Evolutionary conservation across 2,888 invertebrate genomes (phyloP).

Genomic region (Branchipolynoe longqiensis): DNA sequence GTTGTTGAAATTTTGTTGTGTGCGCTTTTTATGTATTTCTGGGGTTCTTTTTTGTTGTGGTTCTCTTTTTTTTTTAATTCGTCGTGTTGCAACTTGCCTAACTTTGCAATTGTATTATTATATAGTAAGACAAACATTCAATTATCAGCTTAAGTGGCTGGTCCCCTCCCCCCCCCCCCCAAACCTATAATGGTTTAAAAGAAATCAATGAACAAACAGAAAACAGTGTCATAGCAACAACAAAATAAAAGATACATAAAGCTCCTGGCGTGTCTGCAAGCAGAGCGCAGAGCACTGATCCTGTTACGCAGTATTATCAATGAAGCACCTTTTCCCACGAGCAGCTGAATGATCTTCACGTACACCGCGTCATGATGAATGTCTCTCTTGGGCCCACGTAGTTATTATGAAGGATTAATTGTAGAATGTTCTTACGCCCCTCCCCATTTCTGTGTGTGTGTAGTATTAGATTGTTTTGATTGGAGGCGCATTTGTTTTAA

Average conservation of each 20-base stretch:
- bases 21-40: slow-evolving; percentile 53
- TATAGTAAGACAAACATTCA: slow-evolving; percentile 7
- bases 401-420: slow-evolving; percentile 11
- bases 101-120: slow-evolving; percentile 46
- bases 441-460: background rate
- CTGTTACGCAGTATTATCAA: slow-evolving; percentile 48
- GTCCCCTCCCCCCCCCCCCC: background rate
- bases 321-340: slow-evolving; percentile 44
- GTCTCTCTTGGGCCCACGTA: slow-evolving; percentile 31
- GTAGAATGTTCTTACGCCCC: slow-evolving; percentile 39
- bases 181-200: slow-evolving; percentile 1
- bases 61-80: no score
- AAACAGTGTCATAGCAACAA: slow-evolving; percentile 28
- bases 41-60: slow-evolving; percentile 37
- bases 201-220: background rate
- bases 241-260: background rate
- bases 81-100: slow-evolving; percentile 54
- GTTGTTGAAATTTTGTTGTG: no score
- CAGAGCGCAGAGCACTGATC: background rate
- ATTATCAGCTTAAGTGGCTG: slow-evolving; percentile 41
- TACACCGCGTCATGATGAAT: background rate
- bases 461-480: slow-evolving; percentile 40
- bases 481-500: slow-evolving; percentile 37
- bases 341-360: slow-evolving; percentile 50
- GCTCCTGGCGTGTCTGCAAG: slow-evolving; percentile 15